These are phyloP conservation scores for Nipponia nippon DNA, from an alignment of 2,113 vertebrate genomes.

Conservation along the genomic window DNA sequence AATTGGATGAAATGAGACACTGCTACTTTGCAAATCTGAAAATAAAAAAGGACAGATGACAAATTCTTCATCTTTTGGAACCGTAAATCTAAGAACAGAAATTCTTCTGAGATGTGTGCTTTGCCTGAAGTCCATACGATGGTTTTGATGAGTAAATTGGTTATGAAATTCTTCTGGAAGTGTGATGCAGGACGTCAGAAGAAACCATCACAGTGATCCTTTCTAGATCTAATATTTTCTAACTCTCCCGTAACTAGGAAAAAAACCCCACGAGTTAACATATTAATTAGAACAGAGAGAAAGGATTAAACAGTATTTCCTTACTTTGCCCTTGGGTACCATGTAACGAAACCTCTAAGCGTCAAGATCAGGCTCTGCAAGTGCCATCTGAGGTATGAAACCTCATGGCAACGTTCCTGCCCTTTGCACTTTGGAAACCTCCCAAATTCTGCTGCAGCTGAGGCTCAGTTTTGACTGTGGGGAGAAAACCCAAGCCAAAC, in stretches of 20 bases:
- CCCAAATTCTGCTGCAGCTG: fast-evolving
- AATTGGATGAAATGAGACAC: background rate
- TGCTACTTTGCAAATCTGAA: background rate
- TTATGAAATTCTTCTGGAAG: background rate
- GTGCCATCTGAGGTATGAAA: background rate
- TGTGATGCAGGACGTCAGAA: background rate
- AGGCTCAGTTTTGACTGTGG: background rate
- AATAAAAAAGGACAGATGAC: background rate
- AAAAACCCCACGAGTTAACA: background rate
- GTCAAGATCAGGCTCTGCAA: background rate
- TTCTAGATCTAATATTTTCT: background rate
- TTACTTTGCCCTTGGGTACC: background rate
- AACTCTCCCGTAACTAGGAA: background rate
- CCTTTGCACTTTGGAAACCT: background rate
- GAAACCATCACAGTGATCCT: background rate
- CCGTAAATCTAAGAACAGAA: background rate
- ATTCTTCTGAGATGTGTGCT: background rate
- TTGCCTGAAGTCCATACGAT: background rate
- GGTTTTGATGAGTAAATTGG: background rate
- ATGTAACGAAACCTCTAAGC: background rate
- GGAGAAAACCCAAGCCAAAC: background rate
- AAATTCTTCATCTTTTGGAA: background rate
- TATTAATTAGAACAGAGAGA: background rate
- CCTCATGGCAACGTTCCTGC: background rate
- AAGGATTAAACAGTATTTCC: background rate